phyloP scores from a whole-genome alignment of 2,888 invertebrate genomes.

The Euphydryas editha region DNA sequence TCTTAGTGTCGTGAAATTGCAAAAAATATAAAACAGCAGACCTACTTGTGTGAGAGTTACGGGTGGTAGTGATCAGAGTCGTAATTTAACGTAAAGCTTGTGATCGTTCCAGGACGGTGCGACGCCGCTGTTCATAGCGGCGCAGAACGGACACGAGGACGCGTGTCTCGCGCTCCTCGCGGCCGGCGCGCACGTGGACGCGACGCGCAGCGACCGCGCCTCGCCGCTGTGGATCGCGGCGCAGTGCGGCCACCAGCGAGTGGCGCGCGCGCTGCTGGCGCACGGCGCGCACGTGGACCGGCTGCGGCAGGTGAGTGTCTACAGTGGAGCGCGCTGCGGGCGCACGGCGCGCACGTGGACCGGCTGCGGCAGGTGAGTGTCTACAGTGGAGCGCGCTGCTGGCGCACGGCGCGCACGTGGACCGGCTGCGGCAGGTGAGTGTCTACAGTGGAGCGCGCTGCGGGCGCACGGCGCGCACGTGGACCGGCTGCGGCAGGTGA shows the following conservation, averaged over 20 bases:
- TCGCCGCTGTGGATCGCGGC: slow-evolving; percentile 97
- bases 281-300: slow-evolving; percentile 92
- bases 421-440: too few relatives aligned
- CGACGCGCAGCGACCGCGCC: slow-evolving; percentile 91
- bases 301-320: slow-evolving; percentile 93
- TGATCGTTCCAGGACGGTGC: slow-evolving; percentile 89
- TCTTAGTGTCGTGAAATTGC: too few relatives aligned
- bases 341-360: slow-evolving; percentile 91
- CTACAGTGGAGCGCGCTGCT: slow-evolving; percentile 48
- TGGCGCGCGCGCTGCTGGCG: slow-evolving; percentile 89
- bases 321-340: slow-evolving; percentile 60
- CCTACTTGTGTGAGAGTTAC: too few relatives aligned
- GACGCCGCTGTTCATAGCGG: slow-evolving; percentile 95
- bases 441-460: too few relatives aligned
- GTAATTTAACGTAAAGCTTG: too few relatives aligned
- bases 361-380: slow-evolving; percentile 93
- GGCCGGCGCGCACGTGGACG: slow-evolving; percentile 89
- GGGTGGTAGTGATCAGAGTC: too few relatives aligned
- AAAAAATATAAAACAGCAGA: too few relatives aligned
- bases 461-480: too few relatives aligned
- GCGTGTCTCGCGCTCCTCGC: slow-evolving; percentile 88
- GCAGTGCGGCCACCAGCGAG: slow-evolving; percentile 96
- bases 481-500: too few relatives aligned
- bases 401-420: too few relatives aligned
- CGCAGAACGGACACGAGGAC: slow-evolving; percentile 96